phyloP scores from a whole-genome alignment of 2,113 vertebrate genomes.

The Columba livia region DNA sequence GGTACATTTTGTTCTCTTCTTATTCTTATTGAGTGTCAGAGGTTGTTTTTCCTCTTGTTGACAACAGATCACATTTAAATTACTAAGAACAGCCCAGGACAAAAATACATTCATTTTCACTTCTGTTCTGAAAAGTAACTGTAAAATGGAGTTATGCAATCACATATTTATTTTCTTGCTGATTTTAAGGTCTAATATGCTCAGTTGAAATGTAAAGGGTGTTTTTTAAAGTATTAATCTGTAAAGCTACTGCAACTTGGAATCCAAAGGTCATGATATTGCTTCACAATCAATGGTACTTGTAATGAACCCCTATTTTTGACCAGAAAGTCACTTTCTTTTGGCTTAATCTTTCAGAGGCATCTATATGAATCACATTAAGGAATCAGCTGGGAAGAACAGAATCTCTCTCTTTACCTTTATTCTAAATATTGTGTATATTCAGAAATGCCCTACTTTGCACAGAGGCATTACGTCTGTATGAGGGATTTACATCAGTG shows the following conservation, averaged over 20 bases:
- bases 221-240: background rate
- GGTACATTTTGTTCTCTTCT: slow-evolving; percentile 19
- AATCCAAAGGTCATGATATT: background rate
- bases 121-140: background rate
- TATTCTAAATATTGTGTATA: background rate
- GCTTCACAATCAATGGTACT: background rate
- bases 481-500: slow-evolving; percentile 47
- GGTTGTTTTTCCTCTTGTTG: slow-evolving; percentile 14
- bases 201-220: background rate
- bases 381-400: background rate
- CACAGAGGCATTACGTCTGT: slow-evolving; percentile 10
- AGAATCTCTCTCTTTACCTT: background rate
- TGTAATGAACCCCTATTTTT: background rate
- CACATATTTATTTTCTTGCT: background rate
- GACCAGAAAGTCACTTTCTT: background rate
- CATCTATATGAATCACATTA: background rate
- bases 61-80: slow-evolving; percentile 32
- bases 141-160: slow-evolving; percentile 1
- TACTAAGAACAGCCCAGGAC: background rate
- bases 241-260: background rate
- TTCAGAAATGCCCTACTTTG: slow-evolving; percentile 43
- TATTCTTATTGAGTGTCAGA: background rate
- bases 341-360: background rate
- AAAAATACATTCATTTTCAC: slow-evolving; percentile 27
- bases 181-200: slow-evolving; percentile 7